A percentile compares a stretch with the other conserved stretches of the same genome.
Evolutionary conservation across 2,113 vertebrate species (phyloP).

Genomic region (Boulengeromyrus knoepffleri): DNA sequence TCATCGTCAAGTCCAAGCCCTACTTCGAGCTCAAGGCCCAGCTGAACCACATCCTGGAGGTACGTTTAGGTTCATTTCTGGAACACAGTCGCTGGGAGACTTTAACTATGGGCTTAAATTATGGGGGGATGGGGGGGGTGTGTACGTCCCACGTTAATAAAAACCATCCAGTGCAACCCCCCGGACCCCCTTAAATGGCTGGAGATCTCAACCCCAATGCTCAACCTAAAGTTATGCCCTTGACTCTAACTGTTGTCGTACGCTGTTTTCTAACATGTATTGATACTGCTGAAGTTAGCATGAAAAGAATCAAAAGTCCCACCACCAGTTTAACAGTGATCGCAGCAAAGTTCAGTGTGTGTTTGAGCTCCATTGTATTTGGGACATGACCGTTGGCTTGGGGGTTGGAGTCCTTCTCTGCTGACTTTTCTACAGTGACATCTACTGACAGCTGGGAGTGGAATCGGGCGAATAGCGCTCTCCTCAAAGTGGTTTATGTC

Average conservation of each 20-base stretch:
- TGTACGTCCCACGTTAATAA: background rate
- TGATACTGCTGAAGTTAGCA: background rate
- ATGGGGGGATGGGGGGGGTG: background rate
- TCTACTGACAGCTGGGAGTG: background rate
- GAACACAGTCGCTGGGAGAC: background rate
- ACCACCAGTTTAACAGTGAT: background rate
- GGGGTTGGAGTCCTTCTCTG: background rate
- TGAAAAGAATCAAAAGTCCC: background rate
- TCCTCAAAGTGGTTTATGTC: background rate
- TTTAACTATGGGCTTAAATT: background rate
- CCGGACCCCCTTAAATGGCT: no score
- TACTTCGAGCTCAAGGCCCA: conserved; percentile 92
- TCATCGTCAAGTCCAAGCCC: conserved; percentile 85
- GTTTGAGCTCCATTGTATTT: background rate
- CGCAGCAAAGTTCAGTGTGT: background rate
- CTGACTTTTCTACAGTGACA: background rate
- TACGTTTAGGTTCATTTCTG: conserved; percentile 33
- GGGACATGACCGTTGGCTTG: background rate
- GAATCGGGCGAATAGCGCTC: background rate
- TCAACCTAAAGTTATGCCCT: background rate
- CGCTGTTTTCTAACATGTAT: background rate
- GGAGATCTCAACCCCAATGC: background rate
- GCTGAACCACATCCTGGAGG: conserved; percentile 89
- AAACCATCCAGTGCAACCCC: background rate
- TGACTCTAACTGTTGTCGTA: background rate